phyloP scores from a whole-genome alignment of 64 coral and sea anemone species.

The Cladopsammia gracilis region DNA sequence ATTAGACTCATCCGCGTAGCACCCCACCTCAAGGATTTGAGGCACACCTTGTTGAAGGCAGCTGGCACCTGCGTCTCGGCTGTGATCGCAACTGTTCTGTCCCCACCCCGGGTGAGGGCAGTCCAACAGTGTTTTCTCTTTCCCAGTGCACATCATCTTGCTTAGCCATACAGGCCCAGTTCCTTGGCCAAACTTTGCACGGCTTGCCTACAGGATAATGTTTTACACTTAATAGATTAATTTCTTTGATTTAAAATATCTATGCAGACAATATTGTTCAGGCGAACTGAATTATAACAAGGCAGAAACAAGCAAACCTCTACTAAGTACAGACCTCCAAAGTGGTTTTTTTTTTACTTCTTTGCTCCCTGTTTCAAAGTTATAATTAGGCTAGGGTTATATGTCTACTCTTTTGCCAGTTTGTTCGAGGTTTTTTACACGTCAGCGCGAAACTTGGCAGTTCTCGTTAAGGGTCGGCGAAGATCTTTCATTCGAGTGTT shows the following conservation, averaged over 20 bases:
- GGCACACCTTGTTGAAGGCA: constrained; percentile 84
- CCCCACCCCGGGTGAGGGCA: constrained; percentile 63
- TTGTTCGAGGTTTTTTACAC: too few relatives aligned
- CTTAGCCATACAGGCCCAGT: constrained; percentile 80
- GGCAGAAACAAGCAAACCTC: too few relatives aligned
- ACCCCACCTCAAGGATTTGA: constrained; percentile 94
- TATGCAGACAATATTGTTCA: too few relatives aligned
- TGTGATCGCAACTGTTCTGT: constrained; percentile 46
- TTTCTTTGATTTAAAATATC: neutral
- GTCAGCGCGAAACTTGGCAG: too few relatives aligned
- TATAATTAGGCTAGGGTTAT: too few relatives aligned
- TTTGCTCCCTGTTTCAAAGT: too few relatives aligned
- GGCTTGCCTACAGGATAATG: neutral
- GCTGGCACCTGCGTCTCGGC: constrained; percentile 77
- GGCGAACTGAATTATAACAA: too few relatives aligned
- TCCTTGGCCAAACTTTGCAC: constrained; percentile 81
- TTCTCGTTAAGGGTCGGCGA: too few relatives aligned
- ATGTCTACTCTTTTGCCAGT: too few relatives aligned
- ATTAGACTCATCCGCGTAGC: constrained; percentile 40
- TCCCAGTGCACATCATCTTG: constrained; percentile 70
- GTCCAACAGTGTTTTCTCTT: constrained; percentile 55
- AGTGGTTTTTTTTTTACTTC: too few relatives aligned
- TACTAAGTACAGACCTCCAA: too few relatives aligned
- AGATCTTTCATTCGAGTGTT: too few relatives aligned
- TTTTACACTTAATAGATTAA: neutral